Evolutionary conservation across 1,140 invertebrate species (phyloP).

Genomic region (Lepidurus apus): DNA sequence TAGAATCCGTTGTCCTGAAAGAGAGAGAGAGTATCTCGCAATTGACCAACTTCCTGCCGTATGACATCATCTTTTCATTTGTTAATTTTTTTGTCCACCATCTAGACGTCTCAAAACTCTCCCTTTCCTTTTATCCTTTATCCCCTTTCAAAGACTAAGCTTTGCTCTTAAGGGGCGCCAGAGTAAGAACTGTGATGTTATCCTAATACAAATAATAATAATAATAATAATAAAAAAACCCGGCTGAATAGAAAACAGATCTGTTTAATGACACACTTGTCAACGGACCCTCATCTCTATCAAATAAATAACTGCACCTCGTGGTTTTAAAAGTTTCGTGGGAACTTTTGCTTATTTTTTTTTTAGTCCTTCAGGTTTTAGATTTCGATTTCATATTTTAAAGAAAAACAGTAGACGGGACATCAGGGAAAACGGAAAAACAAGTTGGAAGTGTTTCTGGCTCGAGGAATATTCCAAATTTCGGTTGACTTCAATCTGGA

Average conservation of each 20-base stretch:
- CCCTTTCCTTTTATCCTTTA: background rate
- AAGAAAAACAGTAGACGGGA: background rate
- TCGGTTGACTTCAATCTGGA: background rate
- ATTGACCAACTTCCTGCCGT: conserved; percentile 14
- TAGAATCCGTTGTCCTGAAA: background rate
- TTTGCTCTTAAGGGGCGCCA: background rate
- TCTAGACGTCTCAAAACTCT: background rate
- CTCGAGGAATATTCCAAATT: too few relatives aligned
- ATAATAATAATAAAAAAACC: background rate
- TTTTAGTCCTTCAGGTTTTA: background rate
- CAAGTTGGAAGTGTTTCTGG: background rate
- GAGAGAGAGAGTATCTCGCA: background rate
- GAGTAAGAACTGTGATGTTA: background rate
- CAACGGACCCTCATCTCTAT: background rate
- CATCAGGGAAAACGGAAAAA: background rate
- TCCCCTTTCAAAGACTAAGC: background rate
- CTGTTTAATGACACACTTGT: conserved; percentile 1
- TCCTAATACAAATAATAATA: too few relatives aligned
- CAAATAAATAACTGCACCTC: conserved; percentile 5
- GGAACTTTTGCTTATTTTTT: background rate
- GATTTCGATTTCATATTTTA: background rate
- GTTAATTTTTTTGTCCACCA: background rate
- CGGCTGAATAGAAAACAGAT: background rate
- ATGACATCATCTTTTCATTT: background rate
- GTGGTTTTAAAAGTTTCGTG: background rate